phyloP scores from a whole-genome alignment of 2,113 vertebrate genomes.

The Cromileptes altivelis region DNA sequence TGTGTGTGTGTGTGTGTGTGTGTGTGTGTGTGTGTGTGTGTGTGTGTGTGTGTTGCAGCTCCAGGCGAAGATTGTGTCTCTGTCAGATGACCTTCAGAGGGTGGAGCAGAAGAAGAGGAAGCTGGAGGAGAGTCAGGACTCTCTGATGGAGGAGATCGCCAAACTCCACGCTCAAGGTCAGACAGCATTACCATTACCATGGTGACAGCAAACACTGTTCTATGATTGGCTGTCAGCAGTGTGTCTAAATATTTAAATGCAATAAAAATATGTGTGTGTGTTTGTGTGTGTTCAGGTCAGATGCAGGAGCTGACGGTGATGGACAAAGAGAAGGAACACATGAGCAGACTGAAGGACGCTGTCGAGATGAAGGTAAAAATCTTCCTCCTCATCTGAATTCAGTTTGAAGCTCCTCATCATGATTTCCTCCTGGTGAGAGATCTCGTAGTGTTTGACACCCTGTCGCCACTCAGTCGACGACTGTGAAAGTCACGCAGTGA shows the following conservation, averaged over 20 bases:
- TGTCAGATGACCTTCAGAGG: conserved; percentile 92
- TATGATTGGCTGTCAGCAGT: conserved; percentile 1
- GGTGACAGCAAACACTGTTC: neutral
- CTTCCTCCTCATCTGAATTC: too few species aligned
- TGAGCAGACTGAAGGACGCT: conserved; percentile 74
- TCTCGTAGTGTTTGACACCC: too few species aligned
- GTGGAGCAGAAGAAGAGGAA: conserved; percentile 93
- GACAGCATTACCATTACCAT: neutral
- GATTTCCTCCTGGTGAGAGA: too few species aligned
- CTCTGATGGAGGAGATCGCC: conserved; percentile 92
- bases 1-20: neutral
- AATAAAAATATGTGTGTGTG: neutral
- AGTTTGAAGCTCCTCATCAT: too few species aligned
- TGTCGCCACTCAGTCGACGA: too few species aligned
- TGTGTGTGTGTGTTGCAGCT: conserved; percentile 80
- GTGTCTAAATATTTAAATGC: too few species aligned
- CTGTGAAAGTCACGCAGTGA: neutral
- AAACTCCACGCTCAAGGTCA: conserved; percentile 86
- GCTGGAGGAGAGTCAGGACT: conserved; percentile 92
- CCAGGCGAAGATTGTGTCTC: conserved; percentile 91
- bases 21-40: neutral
- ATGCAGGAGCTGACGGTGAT: conserved; percentile 88
- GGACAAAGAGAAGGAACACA: conserved; percentile 81
- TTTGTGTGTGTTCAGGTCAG: conserved; percentile 84
- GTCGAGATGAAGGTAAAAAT: conserved; percentile 78